Conservation (phyloP, 2,888 invertebrate species). For the Latheticus oryzae region DNA sequence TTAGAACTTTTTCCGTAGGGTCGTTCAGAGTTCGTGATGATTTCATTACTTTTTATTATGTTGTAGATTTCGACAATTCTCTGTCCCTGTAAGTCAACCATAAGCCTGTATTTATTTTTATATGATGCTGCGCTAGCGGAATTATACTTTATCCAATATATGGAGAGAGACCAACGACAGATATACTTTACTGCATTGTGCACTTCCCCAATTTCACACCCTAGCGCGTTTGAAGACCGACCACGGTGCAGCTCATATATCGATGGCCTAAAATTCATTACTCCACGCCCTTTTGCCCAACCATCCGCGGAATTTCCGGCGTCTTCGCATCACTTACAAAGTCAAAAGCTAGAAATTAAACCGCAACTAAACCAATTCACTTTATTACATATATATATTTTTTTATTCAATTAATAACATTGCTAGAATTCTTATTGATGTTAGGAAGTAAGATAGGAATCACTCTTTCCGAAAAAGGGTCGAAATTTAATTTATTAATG, state of each 20-base stretch:
- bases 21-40: conserved; percentile 43
- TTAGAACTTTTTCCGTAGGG: conserved; percentile 48
- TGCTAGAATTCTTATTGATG: too few species aligned
- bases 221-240: conserved; percentile 57
- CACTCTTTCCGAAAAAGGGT: conserved; percentile 13
- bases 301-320: conserved; percentile 44
- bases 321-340: conserved; percentile 10
- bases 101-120: conserved; percentile 63
- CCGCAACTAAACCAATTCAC: too few species aligned
- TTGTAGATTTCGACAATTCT: conserved; percentile 54
- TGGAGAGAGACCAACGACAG: conserved; percentile 40
- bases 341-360: too few species aligned
- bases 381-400: too few species aligned
- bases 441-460: too few species aligned
- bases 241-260: conserved; percentile 62
- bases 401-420: too few species aligned
- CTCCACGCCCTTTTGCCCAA: conserved; percentile 50
- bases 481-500: conserved; percentile 40
- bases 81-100: conserved; percentile 54
- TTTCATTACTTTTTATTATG: conserved; percentile 59
- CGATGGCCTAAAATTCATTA: conserved; percentile 63
- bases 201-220: conserved; percentile 64
- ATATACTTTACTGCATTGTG: conserved; percentile 61
- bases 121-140: conserved; percentile 58
- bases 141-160: conserved; percentile 58